These are phyloP conservation scores for Coptodon rendalli DNA, from an alignment of 2,113 vertebrate genomes.

Conservation along the genomic window DNA sequence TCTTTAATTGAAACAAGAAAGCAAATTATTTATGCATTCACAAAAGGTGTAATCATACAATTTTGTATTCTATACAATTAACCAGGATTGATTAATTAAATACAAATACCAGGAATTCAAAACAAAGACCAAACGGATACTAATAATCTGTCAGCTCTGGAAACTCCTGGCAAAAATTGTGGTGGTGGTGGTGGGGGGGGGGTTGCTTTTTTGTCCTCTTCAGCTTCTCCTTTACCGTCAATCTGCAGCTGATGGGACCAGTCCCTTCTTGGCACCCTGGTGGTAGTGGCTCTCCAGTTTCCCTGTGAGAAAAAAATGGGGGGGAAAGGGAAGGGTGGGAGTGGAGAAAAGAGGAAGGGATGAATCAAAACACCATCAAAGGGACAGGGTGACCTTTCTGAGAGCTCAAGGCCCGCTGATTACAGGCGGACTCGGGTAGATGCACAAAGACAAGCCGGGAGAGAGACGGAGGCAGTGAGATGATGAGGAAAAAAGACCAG, in stretches of 20 bases:
- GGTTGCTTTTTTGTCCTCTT: background rate
- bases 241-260: conserved; percentile 76
- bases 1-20: background rate
- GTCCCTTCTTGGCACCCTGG: conserved; percentile 94
- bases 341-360: conserved; percentile 54
- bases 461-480: background rate
- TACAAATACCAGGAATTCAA: background rate
- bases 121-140: background rate
- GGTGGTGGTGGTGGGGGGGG: background rate
- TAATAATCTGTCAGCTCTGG: background rate
- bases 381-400: conserved; percentile 67
- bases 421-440: conserved; percentile 46
- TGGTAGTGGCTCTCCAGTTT: conserved; percentile 93
- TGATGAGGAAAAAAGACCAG: conserved; percentile 40
- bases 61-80: background rate
- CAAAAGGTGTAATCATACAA: background rate
- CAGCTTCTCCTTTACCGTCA: conserved; percentile 41
- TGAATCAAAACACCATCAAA: conserved; percentile 72
- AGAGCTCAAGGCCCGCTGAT: conserved; percentile 67
- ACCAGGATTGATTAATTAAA: background rate
- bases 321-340: conserved; percentile 18
- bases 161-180: background rate
- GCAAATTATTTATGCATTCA: background rate
- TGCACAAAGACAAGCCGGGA: background rate
- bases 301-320: conserved; percentile 68